phyloP scores from a whole-genome alignment of 2,888 invertebrate species.

The Brachyopa scutellaris region DNA sequence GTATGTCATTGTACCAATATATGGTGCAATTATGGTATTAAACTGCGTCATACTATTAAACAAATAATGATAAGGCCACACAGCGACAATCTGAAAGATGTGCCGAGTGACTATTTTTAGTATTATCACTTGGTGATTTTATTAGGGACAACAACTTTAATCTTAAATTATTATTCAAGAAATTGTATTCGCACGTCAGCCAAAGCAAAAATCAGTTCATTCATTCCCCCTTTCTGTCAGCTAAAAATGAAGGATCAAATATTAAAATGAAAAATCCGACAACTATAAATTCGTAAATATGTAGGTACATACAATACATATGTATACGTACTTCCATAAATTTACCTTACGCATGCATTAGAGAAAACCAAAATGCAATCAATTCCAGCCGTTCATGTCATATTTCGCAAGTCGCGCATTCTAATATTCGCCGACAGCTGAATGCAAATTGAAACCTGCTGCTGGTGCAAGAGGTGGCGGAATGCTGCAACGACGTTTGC shows the following conservation, averaged over 20 bases:
- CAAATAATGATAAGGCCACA: too few species aligned
- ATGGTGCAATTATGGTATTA: neutral
- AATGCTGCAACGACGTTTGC: constrained; percentile 1
- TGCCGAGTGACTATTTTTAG: constrained; percentile 1
- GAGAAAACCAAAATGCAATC: constrained; percentile 38
- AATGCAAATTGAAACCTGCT: constrained; percentile 70
- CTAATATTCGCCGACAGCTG: constrained; percentile 66
- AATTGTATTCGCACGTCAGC: constrained; percentile 55
- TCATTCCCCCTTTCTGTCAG: constrained; percentile 53
- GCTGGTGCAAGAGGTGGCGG: constrained; percentile 38
- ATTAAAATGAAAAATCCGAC: neutral
- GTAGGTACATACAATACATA: too few species aligned
- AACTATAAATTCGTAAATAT: too few species aligned
- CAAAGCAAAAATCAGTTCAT: neutral
- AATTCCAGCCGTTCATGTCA: constrained; percentile 38
- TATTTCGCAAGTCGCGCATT: constrained; percentile 62
- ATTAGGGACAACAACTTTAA: too few species aligned
- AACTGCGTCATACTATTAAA: neutral
- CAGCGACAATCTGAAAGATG: too few species aligned
- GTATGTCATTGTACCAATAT: too few species aligned
- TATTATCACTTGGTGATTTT: constrained; percentile 5
- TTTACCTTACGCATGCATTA: constrained; percentile 28
- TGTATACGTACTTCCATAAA: constrained; percentile 44
- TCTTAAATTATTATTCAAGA: neutral
- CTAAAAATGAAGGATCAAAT: constrained; percentile 25